Evolutionary conservation across 2,888 invertebrate species (phyloP).

Genomic region (Tortrix viridana): DNA sequence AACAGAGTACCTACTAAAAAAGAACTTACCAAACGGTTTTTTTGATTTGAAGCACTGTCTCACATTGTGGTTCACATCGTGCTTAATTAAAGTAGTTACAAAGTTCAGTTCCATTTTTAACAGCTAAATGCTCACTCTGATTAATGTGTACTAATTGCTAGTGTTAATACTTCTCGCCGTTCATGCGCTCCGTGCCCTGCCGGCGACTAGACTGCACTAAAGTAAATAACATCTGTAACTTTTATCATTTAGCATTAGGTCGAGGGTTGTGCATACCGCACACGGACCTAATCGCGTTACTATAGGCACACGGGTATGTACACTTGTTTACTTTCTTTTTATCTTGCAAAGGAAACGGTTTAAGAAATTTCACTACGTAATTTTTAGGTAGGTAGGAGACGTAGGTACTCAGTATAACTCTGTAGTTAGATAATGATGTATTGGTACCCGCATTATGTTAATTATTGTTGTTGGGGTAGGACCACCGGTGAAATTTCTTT

Average conservation of each 20-base stretch:
- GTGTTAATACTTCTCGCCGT: constrained; percentile 35
- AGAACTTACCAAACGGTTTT: constrained; percentile 74
- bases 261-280: constrained; percentile 40
- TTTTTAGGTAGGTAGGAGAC: not conserved
- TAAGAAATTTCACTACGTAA: not conserved
- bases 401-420: no score
- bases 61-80: constrained; percentile 80
- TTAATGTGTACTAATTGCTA: not conserved
- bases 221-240: constrained; percentile 62
- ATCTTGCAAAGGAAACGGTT: not conserved
- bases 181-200: constrained; percentile 53
- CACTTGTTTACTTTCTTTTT: constrained; percentile 12
- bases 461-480: no score
- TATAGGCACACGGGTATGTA: no score
- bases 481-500: no score
- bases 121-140: constrained; percentile 5
- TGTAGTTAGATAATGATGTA: no score
- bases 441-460: no score
- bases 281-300: constrained; percentile 43
- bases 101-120: constrained; percentile 76
- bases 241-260: constrained; percentile 61
- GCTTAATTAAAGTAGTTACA: constrained; percentile 73
- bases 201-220: constrained; percentile 57
- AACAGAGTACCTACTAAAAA: not conserved
- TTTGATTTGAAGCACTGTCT: constrained; percentile 80